phyloP scores from a whole-genome alignment of 2,113 vertebrate genomes.

The Otis tarda region DNA sequence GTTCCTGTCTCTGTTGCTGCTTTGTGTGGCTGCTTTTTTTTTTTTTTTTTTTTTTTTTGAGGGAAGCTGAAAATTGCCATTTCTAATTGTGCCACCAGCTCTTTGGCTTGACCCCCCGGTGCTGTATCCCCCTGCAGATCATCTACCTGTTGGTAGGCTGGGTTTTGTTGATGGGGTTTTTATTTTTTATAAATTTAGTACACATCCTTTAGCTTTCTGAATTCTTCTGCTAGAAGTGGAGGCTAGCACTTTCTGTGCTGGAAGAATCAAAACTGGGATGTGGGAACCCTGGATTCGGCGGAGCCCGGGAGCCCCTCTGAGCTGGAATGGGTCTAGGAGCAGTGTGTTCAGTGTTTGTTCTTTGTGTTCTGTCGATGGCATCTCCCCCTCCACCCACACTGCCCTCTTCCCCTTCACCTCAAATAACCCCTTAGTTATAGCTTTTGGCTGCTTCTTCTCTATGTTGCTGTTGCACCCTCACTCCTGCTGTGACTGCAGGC shows the following conservation, averaged over 20 bases:
- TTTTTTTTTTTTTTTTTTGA: not conserved
- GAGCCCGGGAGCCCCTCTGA: conserved; percentile 66
- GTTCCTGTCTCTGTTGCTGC: not conserved
- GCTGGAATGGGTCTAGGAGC: conserved; percentile 84
- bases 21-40: not conserved
- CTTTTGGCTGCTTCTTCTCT: conserved; percentile 73
- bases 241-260: not conserved
- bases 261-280: conserved; percentile 15
- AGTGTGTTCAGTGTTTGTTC: conserved; percentile 73
- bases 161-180: not conserved
- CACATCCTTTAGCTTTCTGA: not conserved
- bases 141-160: not conserved
- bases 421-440: conserved; percentile 60
- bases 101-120: not conserved
- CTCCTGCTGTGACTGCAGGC: conserved; percentile 60
- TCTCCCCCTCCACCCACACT: conserved; percentile 14
- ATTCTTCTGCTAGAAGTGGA: not conserved
- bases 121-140: not conserved
- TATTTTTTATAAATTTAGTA: not conserved
- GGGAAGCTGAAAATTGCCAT: not conserved
- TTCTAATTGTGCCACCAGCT: not conserved
- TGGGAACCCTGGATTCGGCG: not conserved
- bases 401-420: conserved; percentile 41
- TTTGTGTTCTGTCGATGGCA: conserved; percentile 72
- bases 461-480: conserved; percentile 69